These are phyloP conservation scores for Grammatotria lemairii DNA, from an alignment of 2,113 vertebrate species.

Conservation along the genomic window DNA sequence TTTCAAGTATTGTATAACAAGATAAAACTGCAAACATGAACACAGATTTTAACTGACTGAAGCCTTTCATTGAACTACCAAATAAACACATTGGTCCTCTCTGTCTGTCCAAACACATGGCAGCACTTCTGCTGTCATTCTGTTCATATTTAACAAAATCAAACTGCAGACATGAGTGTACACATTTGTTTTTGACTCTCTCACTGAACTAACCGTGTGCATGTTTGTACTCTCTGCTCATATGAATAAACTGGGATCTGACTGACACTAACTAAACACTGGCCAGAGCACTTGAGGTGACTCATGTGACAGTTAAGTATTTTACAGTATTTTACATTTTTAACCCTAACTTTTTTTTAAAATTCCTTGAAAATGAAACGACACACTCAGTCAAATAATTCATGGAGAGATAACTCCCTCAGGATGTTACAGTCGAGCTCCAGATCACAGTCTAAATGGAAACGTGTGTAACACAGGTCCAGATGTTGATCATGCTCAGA, in stretches of 20 bases:
- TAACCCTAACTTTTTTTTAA: not conserved
- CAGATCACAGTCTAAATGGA: not conserved
- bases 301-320: not conserved
- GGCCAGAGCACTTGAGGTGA: not conserved
- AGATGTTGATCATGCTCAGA: not conserved
- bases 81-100: not conserved
- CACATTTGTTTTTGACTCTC: not conserved
- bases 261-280: not conserved
- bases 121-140: not conserved
- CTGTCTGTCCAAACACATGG: not conserved
- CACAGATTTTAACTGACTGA: not conserved
- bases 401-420: not conserved
- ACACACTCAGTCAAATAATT: not conserved
- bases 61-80: not conserved
- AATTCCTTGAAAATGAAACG: not conserved
- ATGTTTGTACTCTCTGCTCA: not conserved
- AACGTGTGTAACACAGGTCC: not conserved
- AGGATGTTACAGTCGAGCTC: not conserved
- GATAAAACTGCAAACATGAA: not conserved
- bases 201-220: not conserved
- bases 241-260: not conserved
- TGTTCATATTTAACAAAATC: not conserved
- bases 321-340: not conserved
- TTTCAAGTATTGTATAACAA: not conserved
- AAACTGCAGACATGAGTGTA: not conserved